Conservation (phyloP, 2,113 vertebrate species). For the Caranx ignobilis region DNA sequence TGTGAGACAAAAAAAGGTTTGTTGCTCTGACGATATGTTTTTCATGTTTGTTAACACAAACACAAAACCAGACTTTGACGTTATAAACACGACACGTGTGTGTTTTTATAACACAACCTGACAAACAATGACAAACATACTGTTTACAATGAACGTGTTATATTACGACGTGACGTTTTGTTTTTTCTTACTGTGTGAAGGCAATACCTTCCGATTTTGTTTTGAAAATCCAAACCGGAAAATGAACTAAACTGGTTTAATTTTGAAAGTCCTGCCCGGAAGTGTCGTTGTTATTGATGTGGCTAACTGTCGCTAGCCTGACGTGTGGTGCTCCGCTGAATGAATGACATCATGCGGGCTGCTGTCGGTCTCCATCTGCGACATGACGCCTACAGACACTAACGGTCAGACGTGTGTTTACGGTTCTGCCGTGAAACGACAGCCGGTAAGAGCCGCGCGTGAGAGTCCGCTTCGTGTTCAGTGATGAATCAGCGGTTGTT, state of each 20-base stretch:
- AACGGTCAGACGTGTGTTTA: background rate
- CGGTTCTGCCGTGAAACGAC: background rate
- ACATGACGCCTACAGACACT: conserved; percentile 38
- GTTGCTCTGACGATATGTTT: too few species aligned
- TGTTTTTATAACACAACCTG: too few species aligned
- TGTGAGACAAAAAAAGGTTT: too few species aligned
- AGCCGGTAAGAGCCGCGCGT: conserved; percentile 7
- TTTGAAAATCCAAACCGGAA: background rate
- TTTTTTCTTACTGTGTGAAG: too few species aligned
- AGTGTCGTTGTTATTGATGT: too few species aligned
- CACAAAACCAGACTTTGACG: too few species aligned
- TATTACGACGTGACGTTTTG: too few species aligned
- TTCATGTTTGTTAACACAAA: too few species aligned
- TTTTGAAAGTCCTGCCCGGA: conserved; percentile 40
- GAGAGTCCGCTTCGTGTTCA: accelerated
- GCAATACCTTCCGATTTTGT: background rate
- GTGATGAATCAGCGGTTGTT: background rate
- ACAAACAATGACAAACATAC: too few species aligned
- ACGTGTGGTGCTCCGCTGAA: conserved; percentile 8
- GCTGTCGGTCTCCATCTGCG: conserved; percentile 38
- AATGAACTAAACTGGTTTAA: background rate
- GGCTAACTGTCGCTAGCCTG: background rate
- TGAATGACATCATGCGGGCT: conserved; percentile 67
- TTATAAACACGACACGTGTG: too few species aligned
- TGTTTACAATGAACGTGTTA: too few species aligned